These are phyloP conservation scores for Drosophila nannoptera DNA, from an alignment of 1,140 invertebrate species.

Conservation along the genomic window DNA sequence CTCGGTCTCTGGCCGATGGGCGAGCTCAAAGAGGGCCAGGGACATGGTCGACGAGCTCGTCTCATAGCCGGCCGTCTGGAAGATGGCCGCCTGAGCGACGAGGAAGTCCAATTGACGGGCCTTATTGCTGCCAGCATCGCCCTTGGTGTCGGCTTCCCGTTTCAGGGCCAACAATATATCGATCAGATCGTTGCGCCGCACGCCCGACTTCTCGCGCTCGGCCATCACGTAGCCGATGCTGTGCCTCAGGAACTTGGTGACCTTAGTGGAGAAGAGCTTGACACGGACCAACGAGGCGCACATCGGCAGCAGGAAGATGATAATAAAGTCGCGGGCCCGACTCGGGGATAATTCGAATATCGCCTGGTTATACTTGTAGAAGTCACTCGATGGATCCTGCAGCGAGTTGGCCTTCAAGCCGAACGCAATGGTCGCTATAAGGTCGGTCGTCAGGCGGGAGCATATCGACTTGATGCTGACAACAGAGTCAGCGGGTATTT, in stretches of 20 bases:
- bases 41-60: constrained; percentile 86
- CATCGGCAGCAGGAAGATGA: constrained; percentile 79
- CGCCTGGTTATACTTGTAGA: constrained; percentile 73
- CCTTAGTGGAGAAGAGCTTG: constrained; percentile 57
- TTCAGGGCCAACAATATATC: constrained; percentile 79
- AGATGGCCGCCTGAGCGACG: constrained; percentile 84
- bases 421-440: constrained; percentile 82
- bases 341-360: constrained; percentile 80
- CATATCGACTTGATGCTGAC: constrained; percentile 75
- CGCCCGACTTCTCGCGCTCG: constrained; percentile 61
- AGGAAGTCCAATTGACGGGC: constrained; percentile 74
- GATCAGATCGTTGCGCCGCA: constrained; percentile 79
- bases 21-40: constrained; percentile 84
- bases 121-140: constrained; percentile 3
- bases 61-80: constrained; percentile 87
- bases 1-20: constrained; percentile 84
- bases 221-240: constrained; percentile 69
- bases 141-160: constrained; percentile 44
- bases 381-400: constrained; percentile 79
- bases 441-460: constrained; percentile 81
- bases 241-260: constrained; percentile 61
- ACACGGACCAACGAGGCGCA: constrained; percentile 45
- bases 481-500: constrained; percentile 4
- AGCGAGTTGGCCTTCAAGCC: constrained; percentile 82
- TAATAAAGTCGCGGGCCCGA: constrained; percentile 79